Percentiles rank a stretch among this genome's conserved stretches.
These are phyloP conservation scores for Dolomedes plantarius DNA, from an alignment of 2,888 invertebrate genomes.

Conservation along the genomic window DNA sequence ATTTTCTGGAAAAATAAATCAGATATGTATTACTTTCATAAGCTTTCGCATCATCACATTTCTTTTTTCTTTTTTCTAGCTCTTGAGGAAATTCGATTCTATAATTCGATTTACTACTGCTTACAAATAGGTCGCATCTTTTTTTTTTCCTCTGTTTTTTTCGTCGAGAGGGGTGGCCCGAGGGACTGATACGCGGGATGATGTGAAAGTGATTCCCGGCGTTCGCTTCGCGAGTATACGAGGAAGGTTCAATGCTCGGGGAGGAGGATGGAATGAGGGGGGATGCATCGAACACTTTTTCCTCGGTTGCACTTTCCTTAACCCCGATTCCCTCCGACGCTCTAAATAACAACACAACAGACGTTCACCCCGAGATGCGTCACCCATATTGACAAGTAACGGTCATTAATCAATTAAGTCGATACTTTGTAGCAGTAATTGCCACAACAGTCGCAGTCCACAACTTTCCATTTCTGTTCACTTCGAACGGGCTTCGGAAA, in stretches of 20 bases:
- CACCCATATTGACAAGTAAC: not conserved
- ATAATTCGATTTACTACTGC: too few species aligned
- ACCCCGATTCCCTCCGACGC: constrained; percentile 14
- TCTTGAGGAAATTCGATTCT: too few species aligned
- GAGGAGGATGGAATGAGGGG: not conserved
- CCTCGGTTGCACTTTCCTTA: constrained; percentile 4
- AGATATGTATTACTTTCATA: too few species aligned
- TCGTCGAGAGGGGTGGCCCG: not conserved
- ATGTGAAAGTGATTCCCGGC: not conserved
- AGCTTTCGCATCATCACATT: too few species aligned
- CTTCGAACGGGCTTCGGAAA: too few species aligned
- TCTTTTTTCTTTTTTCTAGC: too few species aligned
- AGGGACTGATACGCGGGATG: not conserved
- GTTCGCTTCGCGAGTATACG: not conserved
- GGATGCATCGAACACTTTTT: not conserved
- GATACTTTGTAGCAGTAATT: not conserved
- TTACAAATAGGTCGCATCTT: not conserved
- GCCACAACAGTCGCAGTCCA: too few species aligned
- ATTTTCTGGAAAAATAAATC: too few species aligned
- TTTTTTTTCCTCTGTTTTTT: not conserved
- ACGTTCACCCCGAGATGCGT: not conserved
- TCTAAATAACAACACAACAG: not conserved
- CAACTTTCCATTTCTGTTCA: too few species aligned
- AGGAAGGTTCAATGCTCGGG: constrained; percentile 2
- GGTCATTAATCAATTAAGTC: not conserved